phyloP scores from a whole-genome alignment of 2,888 invertebrate genomes.

The Clanis bilineata region DNA sequence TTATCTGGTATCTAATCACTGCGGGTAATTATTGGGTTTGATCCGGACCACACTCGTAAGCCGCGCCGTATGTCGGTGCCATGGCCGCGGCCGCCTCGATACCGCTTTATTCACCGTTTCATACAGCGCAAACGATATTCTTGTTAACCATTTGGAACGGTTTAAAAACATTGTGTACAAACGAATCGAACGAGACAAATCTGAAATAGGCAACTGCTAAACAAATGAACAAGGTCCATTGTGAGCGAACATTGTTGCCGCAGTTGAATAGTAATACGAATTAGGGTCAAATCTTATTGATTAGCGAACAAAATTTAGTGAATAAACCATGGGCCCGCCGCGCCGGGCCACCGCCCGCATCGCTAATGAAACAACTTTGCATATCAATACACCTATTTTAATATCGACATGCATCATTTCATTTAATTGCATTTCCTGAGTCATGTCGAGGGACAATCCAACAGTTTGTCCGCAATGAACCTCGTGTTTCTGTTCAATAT shows the following conservation, averaged over 20 bases:
- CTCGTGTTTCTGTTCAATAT: slow-evolving; percentile 52
- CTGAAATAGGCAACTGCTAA: slow-evolving; percentile 16
- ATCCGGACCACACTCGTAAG: slow-evolving; percentile 54
- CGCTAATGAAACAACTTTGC: slow-evolving; percentile 68
- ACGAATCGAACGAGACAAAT: not conserved
- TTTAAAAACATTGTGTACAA: not conserved
- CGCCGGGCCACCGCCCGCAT: slow-evolving; percentile 61
- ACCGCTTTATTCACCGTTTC: slow-evolving; percentile 39
- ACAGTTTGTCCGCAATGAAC: slow-evolving; percentile 37
- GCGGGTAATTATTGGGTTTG: slow-evolving; percentile 73
- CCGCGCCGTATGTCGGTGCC: no score
- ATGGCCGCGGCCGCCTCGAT: slow-evolving; percentile 37
- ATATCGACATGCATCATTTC: slow-evolving; percentile 79
- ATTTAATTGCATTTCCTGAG: slow-evolving; percentile 77
- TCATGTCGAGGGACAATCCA: slow-evolving; percentile 46
- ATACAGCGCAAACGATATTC: not conserved
- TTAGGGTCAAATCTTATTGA: slow-evolving; percentile 72
- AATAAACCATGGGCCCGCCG: slow-evolving; percentile 65
- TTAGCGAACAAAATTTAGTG: slow-evolving; percentile 72
- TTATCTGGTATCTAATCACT: slow-evolving; percentile 77
- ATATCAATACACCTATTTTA: slow-evolving; percentile 77
- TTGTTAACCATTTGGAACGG: not conserved
- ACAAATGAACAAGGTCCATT: slow-evolving; percentile 52
- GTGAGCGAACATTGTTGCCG: slow-evolving; percentile 57
- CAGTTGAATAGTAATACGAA: slow-evolving; percentile 64